phyloP scores from a whole-genome alignment of 2,888 invertebrate species.

The Pandemis heparana region DNA sequence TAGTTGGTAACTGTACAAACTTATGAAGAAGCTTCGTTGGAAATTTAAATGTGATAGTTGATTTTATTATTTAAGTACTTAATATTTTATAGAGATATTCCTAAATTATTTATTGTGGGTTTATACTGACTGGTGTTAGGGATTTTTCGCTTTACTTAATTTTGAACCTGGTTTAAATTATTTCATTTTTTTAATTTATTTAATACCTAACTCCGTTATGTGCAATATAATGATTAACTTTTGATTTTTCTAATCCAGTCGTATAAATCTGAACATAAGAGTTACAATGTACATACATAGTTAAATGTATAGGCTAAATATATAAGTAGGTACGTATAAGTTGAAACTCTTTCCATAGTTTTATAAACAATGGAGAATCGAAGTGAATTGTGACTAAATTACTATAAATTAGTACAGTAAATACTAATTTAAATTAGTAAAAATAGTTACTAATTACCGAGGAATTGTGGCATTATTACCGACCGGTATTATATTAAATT shows the following conservation, averaged over 20 bases:
- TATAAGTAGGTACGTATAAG: constrained; percentile 39
- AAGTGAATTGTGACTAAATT: constrained; percentile 46
- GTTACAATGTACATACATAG: constrained; percentile 49
- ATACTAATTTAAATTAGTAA: constrained; percentile 47
- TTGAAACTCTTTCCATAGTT: constrained; percentile 44
- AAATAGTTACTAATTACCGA: constrained; percentile 31
- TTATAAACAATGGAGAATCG: constrained; percentile 42
- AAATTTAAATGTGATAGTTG: constrained; percentile 84
- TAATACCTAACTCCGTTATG: constrained; percentile 45
- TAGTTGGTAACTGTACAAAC: constrained; percentile 67
- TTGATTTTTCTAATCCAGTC: constrained; percentile 58
- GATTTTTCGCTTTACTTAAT: constrained; percentile 44
- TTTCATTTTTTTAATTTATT: constrained; percentile 43
- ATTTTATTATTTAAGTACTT: constrained; percentile 82
- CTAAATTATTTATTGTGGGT: constrained; percentile 81
- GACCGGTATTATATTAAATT: constrained; percentile 23
- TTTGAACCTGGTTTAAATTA: constrained; percentile 40
- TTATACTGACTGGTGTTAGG: constrained; percentile 57
- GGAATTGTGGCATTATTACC: constrained; percentile 35
- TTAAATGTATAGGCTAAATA: constrained; percentile 46
- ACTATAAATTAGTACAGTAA: constrained; percentile 46
- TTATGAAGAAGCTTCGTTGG: constrained; percentile 77
- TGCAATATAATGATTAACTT: constrained; percentile 52
- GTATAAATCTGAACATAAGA: constrained; percentile 45
- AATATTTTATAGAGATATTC: constrained; percentile 79